Evolutionary conservation across 2,113 vertebrate species (phyloP).

Genomic region (Labrus mixtus): DNA sequence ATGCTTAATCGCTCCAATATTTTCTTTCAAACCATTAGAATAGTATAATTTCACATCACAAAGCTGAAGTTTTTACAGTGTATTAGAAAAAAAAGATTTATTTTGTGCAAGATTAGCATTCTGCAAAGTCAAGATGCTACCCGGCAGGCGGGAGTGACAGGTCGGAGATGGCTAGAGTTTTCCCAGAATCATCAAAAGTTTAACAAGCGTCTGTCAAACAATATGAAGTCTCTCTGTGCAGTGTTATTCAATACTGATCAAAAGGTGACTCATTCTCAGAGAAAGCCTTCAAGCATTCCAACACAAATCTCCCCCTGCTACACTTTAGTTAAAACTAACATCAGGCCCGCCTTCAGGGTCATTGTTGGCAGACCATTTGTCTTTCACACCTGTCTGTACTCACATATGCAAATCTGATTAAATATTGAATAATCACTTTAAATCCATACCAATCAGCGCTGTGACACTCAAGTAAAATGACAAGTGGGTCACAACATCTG

Average conservation of each 20-base stretch:
- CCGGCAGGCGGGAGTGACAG: slow-evolving; percentile 17
- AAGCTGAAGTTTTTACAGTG: too few species aligned
- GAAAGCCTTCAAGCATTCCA: not conserved
- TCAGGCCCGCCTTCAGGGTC: slow-evolving; percentile 8
- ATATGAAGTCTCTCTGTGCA: not conserved
- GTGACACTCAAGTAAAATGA: slow-evolving; percentile 54
- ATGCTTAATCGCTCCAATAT: not conserved
- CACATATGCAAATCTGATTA: slow-evolving; percentile 62
- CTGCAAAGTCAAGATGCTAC: slow-evolving; percentile 7
- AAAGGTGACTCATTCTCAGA: not conserved
- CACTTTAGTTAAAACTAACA: not conserved
- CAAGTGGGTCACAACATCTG: slow-evolving; percentile 71
- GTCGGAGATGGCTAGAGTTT: slow-evolving; percentile 2
- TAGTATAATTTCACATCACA: not conserved
- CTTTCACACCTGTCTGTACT: slow-evolving; percentile 48
- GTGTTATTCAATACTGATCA: not conserved
- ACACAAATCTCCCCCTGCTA: not conserved
- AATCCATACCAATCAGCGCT: slow-evolving; percentile 54
- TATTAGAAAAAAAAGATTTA: not conserved
- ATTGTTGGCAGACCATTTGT: slow-evolving; percentile 35
- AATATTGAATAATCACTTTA: slow-evolving; percentile 61
- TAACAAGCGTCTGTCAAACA: slow-evolving; percentile 30
- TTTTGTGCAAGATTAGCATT: slow-evolving; percentile 25
- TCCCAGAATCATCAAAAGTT: slow-evolving; percentile 36
- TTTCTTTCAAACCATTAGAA: slow-evolving; percentile 4